Evolutionary conservation across 2,888 invertebrate genomes (phyloP).

Genomic region (Colletes collaris): DNA sequence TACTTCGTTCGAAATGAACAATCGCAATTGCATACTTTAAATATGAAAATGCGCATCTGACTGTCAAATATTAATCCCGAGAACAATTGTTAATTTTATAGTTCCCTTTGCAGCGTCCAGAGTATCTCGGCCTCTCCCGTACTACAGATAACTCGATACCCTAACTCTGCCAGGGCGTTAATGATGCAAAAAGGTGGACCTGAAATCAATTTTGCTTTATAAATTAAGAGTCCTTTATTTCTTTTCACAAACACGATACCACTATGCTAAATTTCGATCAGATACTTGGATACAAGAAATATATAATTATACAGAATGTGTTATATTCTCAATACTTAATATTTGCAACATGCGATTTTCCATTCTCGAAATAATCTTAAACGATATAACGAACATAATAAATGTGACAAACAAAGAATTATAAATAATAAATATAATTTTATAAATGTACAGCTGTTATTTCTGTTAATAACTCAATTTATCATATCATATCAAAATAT

Average conservation of each 20-base stretch:
- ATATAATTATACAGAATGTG: too few relatives aligned
- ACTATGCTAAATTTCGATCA: too few relatives aligned
- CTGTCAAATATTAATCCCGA: constrained; percentile 23
- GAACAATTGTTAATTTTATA: constrained; percentile 81
- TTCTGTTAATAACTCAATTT: too few relatives aligned
- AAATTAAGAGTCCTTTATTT: constrained; percentile 5
- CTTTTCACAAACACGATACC: too few relatives aligned
- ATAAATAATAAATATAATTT: too few relatives aligned
- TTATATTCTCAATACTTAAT: not conserved
- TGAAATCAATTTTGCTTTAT: constrained; percentile 71
- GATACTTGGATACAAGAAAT: too few relatives aligned
- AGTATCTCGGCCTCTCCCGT: constrained; percentile 92
- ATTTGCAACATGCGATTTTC: not conserved
- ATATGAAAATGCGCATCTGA: constrained; percentile 9
- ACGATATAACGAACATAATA: not conserved
- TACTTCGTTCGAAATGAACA: constrained; percentile 25
- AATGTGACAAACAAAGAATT: too few relatives aligned
- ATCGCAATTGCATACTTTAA: constrained; percentile 9
- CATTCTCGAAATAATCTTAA: not conserved
- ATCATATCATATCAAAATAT: not conserved
- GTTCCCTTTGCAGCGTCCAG: constrained; percentile 92
- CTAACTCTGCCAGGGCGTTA: constrained; percentile 90
- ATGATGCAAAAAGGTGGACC: constrained; percentile 88
- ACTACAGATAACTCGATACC: constrained; percentile 90
- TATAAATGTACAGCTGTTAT: too few relatives aligned